Base-by-base conservation (phyloP, 2,888 invertebrate species). In the Bugulina stolonifera region DNA sequence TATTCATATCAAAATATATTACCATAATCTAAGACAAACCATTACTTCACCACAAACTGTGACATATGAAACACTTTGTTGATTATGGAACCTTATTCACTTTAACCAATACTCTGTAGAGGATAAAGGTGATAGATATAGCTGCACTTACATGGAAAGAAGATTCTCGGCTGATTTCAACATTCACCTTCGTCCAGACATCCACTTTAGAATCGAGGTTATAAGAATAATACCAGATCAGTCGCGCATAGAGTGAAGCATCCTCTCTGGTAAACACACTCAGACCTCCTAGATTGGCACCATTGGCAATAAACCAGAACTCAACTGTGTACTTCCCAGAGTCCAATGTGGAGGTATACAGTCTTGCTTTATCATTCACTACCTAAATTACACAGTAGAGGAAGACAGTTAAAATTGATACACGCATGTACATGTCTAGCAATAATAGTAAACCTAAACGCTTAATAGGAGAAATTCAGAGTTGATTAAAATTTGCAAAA, bases 221-320 rank as follows among this genome's bases (percentile, higher is more conserved):
- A 14, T 32, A 29, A 5, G 25, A 25, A n/a, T 64, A 64, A 64
- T 27, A 64, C 64, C 64, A 64, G 32, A 64, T 32, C 18, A 27
- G 5, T 32, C n/a, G 2, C 5, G 22, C 32, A 32, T 29, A 64
- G 3, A 2, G 2, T 5, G 64, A 64, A n/a, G 5, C 64, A 29
- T 2, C 27, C 32, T 27, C 1, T n/a, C 64, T 25, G n/a, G 64
- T 64, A 14, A 10, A 64, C 10, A 64, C 64, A 32, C 5, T 32
- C 1, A 64, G 32, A 32, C 64, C 32, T 32, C 64, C 64, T 14
- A 32, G 29, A 5, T 25, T 25, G 3, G 2, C 27, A 14, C 64
- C 64, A 29, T 34, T 27, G 27, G 64, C 64, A 64, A 14, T 3
- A n/a, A 32, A 29, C 64, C 64, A 64, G 27, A 64, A 64, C 32